A percentile compares a stretch with the other conserved stretches of the same genome.
Conservation (phyloP, 2,888 invertebrate genomes). For the Agonopterix arenella region DNA sequence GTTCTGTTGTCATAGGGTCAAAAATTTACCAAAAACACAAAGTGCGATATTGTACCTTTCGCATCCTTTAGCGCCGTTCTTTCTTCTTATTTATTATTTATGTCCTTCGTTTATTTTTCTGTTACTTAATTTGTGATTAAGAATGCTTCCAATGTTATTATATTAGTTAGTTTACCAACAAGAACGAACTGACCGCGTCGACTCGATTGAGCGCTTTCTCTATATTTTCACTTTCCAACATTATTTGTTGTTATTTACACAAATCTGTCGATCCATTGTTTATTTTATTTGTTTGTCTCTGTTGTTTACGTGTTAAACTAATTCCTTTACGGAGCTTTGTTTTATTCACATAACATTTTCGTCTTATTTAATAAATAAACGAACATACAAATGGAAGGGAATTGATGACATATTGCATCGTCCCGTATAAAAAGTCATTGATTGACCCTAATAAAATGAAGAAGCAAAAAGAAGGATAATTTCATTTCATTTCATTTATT, state of each 20-base stretch:
- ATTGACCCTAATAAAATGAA: no score
- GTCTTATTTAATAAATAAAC: no score
- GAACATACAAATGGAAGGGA: no score
- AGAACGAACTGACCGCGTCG: background rate
- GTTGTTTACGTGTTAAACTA: background rate
- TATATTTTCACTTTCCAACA: background rate
- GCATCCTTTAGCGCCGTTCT: no score
- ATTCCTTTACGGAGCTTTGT: background rate
- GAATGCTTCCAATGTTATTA: background rate
- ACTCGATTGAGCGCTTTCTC: background rate
- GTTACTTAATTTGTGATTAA: background rate
- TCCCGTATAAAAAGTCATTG: no score
- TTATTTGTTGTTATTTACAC: background rate
- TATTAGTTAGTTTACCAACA: background rate
- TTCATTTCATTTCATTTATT: no score
- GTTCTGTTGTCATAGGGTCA: no score
- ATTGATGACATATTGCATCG: no score
- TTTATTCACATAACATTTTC: no score
- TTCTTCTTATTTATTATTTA: background rate
- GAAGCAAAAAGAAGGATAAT: no score
- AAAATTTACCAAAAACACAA: no score
- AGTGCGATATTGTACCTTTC: no score
- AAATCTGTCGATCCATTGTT: background rate
- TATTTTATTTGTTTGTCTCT: background rate
- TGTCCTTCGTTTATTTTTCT: background rate